Conservation (phyloP, 1,140 invertebrate species). For the Brachionus sp. region DNA sequence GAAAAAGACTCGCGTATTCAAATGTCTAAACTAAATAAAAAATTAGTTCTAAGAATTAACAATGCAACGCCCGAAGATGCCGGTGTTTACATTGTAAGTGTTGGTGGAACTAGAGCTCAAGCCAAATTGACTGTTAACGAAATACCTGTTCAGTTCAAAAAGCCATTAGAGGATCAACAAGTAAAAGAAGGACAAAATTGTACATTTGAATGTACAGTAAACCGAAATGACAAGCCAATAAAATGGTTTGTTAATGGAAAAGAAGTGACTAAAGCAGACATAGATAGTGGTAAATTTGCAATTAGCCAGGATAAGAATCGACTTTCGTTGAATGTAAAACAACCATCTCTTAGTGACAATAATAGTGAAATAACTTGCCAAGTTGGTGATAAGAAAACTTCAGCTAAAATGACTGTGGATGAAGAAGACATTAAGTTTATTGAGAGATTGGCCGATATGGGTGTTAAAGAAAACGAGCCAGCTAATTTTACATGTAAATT, state of each 20-base stretch:
- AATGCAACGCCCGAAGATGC: not conserved
- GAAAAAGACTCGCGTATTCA: constrained; percentile 9
- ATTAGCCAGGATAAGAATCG: constrained; percentile 23
- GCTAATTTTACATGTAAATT: constrained; percentile 32
- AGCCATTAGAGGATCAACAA: constrained; percentile 27
- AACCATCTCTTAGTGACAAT: constrained; percentile 6
- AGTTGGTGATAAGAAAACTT: constrained; percentile 13
- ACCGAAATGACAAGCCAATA: constrained; percentile 32
- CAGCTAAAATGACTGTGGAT: constrained; percentile 1
- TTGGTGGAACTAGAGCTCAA: not conserved
- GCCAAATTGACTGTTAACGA: constrained; percentile 33
- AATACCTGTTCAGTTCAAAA: not conserved
- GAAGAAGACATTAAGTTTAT: constrained; percentile 37
- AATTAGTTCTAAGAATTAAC: constrained; percentile 19
- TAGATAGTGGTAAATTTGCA: constrained; percentile 21
- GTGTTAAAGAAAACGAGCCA: constrained; percentile 34
- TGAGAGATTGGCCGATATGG: constrained; percentile 16
- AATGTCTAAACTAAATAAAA: not conserved
- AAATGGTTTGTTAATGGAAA: constrained; percentile 42
- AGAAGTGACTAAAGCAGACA: constrained; percentile 4
- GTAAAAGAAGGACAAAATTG: constrained; percentile 29
- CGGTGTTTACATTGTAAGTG: constrained; percentile 10
- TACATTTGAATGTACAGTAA: constrained; percentile 39
- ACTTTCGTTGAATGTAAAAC: not conserved
- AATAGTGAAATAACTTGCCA: constrained; percentile 18